phyloP scores from a whole-genome alignment of 2,113 vertebrate species.

The Pogonocichla stellata region DNA sequence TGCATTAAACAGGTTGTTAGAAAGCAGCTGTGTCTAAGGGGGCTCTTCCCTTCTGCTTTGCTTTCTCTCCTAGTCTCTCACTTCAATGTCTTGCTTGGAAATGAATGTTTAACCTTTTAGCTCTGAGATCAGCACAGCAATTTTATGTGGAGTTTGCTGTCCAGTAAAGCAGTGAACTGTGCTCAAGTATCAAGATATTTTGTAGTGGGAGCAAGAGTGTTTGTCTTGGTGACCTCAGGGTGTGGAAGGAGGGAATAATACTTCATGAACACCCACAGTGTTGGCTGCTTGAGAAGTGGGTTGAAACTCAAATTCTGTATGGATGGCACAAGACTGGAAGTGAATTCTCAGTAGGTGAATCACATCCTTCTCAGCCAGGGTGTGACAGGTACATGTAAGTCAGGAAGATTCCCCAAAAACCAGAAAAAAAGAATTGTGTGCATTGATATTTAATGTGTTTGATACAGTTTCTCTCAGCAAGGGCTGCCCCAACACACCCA shows the following conservation, averaged over 20 bases:
- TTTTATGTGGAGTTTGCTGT: not conserved
- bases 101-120: not conserved
- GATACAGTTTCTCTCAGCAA: not conserved
- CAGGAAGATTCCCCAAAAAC: not conserved
- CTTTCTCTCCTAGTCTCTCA: not conserved
- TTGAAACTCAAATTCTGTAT: not conserved
- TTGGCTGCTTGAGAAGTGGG: not conserved
- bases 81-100: not conserved
- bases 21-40: not conserved
- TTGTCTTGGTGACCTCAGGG: not conserved
- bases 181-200: not conserved
- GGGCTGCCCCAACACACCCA: not conserved
- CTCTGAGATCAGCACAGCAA: not conserved
- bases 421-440: not conserved
- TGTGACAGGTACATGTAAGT: not conserved
- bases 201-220: not conserved
- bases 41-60: not conserved
- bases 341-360: not conserved
- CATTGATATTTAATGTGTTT: not conserved
- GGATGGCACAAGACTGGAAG: not conserved
- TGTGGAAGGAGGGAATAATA: not conserved
- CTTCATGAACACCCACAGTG: not conserved
- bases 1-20: conserved; percentile 28
- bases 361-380: not conserved
- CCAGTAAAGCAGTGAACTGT: not conserved